phyloP scores from a whole-genome alignment of 2,888 invertebrate genomes.

The Parthenolecanium corni region DNA sequence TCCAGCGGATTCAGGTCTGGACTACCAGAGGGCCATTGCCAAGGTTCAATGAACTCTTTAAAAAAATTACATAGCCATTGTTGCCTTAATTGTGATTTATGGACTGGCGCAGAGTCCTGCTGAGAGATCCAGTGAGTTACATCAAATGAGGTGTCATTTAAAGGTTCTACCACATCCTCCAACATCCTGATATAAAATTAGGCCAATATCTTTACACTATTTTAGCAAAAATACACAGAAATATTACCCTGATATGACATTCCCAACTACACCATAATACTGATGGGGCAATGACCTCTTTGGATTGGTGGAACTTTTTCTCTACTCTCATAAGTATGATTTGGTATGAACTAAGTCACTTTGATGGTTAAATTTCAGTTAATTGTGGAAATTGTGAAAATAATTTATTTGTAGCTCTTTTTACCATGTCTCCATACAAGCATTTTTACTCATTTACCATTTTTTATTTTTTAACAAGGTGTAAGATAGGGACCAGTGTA shows the following conservation, averaged over 20 bases:
- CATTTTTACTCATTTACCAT: too few species aligned
- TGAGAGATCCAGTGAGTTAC: neutral
- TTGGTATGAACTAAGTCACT: neutral
- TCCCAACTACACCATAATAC: too few species aligned
- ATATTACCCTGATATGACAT: neutral
- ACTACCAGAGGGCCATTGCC: neutral
- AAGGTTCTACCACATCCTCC: neutral
- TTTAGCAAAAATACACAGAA: neutral
- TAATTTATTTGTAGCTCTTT: too few species aligned
- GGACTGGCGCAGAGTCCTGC: neutral
- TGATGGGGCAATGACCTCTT: neutral
- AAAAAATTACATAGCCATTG: neutral
- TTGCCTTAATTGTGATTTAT: neutral
- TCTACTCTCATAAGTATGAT: neutral
- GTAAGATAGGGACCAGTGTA: neutral
- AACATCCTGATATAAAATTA: neutral
- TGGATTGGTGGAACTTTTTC: neutral
- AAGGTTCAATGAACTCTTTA: neutral
- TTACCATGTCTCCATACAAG: too few species aligned
- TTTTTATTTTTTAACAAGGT: neutral
- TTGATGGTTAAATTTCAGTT: neutral
- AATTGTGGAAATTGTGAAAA: neutral
- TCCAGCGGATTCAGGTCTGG: too few species aligned
- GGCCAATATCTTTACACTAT: too few species aligned
- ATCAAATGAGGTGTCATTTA: neutral